These are phyloP conservation scores for Drosophila stalkeri DNA, from an alignment of 2,888 invertebrate genomes.

Conservation along the genomic window DNA sequence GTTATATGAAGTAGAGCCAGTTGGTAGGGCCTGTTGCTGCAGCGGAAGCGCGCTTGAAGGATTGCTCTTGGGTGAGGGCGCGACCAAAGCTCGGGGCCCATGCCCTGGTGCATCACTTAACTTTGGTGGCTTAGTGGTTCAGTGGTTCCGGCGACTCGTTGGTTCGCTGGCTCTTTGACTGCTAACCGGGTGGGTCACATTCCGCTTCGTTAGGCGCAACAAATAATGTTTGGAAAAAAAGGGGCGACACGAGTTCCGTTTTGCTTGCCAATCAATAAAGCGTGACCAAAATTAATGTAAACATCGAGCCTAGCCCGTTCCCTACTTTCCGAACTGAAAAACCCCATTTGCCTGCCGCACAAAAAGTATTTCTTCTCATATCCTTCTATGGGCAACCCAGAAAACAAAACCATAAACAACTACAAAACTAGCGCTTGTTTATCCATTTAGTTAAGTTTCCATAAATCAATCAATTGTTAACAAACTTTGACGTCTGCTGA, in stretches of 20 bases:
- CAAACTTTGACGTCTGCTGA: slow-evolving; percentile 31
- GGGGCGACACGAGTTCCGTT: slow-evolving; percentile 21
- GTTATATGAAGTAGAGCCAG: background rate
- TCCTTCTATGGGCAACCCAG: slow-evolving; percentile 39
- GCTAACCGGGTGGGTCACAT: slow-evolving; percentile 65
- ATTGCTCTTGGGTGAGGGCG: slow-evolving; percentile 34
- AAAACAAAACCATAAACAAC: slow-evolving; percentile 41
- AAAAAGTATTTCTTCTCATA: slow-evolving; percentile 16
- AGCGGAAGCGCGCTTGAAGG: slow-evolving; percentile 79
- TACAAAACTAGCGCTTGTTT: slow-evolving; percentile 54
- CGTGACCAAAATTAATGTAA: slow-evolving; percentile 75
- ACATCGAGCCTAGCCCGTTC: slow-evolving; percentile 28
- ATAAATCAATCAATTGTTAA: slow-evolving; percentile 71
- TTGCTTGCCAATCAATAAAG: slow-evolving; percentile 65
- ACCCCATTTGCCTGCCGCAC: background rate
- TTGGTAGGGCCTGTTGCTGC: slow-evolving; percentile 29
- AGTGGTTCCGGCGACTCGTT: background rate
- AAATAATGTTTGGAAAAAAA: slow-evolving; percentile 59
- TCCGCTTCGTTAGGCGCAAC: slow-evolving; percentile 76
- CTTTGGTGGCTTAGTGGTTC: slow-evolving; percentile 18
- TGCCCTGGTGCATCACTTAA: slow-evolving; percentile 9
- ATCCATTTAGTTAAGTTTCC: slow-evolving; percentile 50
- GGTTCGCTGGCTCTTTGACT: slow-evolving; percentile 2
- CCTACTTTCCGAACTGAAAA: background rate
- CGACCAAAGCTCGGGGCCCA: background rate